Conservation (phyloP, 1,140 invertebrate genomes). For the Halesus radiatus region DNA sequence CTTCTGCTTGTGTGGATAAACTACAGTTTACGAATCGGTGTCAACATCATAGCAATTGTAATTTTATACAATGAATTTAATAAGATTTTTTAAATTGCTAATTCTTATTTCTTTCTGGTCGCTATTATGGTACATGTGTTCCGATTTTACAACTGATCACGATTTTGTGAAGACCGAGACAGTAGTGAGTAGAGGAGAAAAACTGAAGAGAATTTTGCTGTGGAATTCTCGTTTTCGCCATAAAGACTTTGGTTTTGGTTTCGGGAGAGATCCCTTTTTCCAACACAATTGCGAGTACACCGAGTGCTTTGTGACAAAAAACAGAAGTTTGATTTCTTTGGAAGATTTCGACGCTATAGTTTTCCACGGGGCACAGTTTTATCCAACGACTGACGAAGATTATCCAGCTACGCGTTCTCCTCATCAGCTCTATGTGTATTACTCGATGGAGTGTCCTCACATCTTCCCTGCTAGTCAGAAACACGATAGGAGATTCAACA, state of each 20-base stretch:
- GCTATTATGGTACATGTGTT: too few relatives aligned
- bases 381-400: conserved; percentile 56
- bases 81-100: too few relatives aligned
- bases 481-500: conserved; percentile 67
- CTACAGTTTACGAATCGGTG: too few relatives aligned
- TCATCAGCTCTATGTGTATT: conserved; percentile 54
- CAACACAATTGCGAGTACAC: conserved; percentile 3
- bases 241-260: conserved; percentile 8
- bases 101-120: too few relatives aligned
- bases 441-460: conserved; percentile 57
- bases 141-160: too few relatives aligned
- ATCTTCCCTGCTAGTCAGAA: conserved; percentile 58
- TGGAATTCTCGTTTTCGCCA: conserved; percentile 40
- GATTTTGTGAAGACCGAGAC: too few relatives aligned
- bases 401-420: conserved; percentile 35
- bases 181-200: not conserved
- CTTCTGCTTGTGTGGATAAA: too few relatives aligned
- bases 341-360: conserved; percentile 64
- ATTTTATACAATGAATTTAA: too few relatives aligned
- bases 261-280: conserved; percentile 15
- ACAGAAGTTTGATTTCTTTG: conserved; percentile 26
- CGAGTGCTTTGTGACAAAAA: conserved; percentile 39
- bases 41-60: too few relatives aligned
- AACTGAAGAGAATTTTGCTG: conserved; percentile 32
- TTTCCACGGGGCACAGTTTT: conserved; percentile 60